Evolutionary conservation across 1,140 invertebrate species (phyloP).

Genomic region (Platorchestia sp.): DNA sequence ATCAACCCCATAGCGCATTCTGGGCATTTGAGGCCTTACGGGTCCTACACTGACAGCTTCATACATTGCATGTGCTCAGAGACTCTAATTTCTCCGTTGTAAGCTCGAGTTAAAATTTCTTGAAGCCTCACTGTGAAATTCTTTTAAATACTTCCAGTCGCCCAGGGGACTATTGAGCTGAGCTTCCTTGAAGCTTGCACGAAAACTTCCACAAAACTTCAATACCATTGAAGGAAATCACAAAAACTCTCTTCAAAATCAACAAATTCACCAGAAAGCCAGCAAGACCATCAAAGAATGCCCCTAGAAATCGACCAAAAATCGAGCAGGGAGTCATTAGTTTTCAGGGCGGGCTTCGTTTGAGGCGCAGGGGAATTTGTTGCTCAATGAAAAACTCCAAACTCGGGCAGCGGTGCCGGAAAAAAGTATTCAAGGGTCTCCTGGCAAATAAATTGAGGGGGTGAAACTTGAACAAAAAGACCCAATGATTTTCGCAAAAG

Average conservation of each 20-base stretch:
- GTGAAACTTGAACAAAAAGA: neutral
- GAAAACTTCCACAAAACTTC: neutral
- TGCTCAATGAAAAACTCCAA: neutral
- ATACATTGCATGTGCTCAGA: neutral
- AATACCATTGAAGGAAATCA: neutral
- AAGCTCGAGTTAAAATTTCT: neutral
- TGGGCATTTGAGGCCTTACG: no score
- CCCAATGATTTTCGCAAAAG: neutral
- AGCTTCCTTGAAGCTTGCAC: neutral
- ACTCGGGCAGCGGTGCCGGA: neutral
- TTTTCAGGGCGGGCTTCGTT: neutral
- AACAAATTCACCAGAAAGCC: neutral
- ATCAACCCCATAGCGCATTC: no score
- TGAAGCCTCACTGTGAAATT: neutral
- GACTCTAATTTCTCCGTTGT: neutral
- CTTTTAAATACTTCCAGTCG: neutral
- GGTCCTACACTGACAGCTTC: no score
- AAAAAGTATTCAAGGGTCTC: neutral
- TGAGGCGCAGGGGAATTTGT: neutral
- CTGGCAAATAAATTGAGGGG: neutral
- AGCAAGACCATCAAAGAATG: neutral
- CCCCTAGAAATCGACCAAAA: neutral
- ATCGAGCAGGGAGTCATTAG: neutral
- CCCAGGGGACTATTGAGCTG: neutral
- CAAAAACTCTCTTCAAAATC: neutral